phyloP scores from a whole-genome alignment of 2,888 invertebrate genomes.

The Tethea ocularis region DNA sequence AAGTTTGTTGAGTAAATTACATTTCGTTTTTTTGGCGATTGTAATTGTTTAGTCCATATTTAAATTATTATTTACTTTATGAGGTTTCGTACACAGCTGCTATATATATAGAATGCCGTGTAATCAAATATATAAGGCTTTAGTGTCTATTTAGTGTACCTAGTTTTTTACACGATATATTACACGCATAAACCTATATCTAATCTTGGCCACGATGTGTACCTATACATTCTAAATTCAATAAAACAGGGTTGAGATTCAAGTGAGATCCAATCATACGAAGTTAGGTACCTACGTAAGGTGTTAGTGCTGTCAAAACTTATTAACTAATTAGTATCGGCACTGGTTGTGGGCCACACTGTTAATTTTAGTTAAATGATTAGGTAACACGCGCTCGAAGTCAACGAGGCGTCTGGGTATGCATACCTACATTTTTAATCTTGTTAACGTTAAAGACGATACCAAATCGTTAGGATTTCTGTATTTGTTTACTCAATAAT shows the following conservation, averaged over 20 bases:
- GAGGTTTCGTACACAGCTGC: too few species aligned
- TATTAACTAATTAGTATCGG: conserved; percentile 53
- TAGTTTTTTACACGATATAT: too few species aligned
- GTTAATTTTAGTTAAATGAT: conserved; percentile 47
- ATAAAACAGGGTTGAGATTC: neutral
- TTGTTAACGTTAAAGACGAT: conserved; percentile 21
- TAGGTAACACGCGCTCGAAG: conserved; percentile 23
- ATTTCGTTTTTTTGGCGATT: conserved; percentile 18
- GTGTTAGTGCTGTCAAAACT: conserved; percentile 40
- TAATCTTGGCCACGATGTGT: neutral
- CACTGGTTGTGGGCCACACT: conserved; percentile 33
- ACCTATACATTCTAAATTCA: neutral
- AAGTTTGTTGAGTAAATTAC: conserved; percentile 26
- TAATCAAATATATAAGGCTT: neutral
- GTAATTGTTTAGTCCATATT: neutral
- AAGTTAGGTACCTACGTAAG: conserved; percentile 23
- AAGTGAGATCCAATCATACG: conserved; percentile 29
- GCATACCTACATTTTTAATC: conserved; percentile 21
- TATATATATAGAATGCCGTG: neutral
- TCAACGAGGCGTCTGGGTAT: conserved; percentile 13
- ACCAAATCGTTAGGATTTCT: neutral
- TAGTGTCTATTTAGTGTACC: neutral
- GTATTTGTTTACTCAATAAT: too few species aligned
- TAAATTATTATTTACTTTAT: neutral
- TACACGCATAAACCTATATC: neutral